Base-by-base conservation (phyloP, 2,888 invertebrate species). In the Zaprionus obscuricornis region DNA sequence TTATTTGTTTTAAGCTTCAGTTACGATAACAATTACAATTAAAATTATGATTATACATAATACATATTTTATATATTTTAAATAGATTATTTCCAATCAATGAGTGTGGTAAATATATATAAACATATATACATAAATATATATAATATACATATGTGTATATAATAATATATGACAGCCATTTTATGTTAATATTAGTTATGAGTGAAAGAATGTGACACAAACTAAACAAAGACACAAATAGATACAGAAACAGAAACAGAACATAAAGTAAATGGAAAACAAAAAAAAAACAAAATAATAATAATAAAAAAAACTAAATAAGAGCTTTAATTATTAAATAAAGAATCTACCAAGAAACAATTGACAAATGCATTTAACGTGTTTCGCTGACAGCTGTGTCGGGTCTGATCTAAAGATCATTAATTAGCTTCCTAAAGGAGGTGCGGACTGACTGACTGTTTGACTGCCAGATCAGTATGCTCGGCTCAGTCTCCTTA, bases 301-400 rank as follows among this genome's bases (percentile, higher is more conserved):
- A 36, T 45, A 45, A 34, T 8, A 16, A 65, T 43, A 49, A 37
- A 47, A 34, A 67, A 77, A 67, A 79, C 85, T 85, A 84, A 83
- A 87, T 85, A 87, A 85, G 86, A 85, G 85, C 85, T 85, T 85
- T 85, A 85, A 85, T 84, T 84, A 87, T 83, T 77, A 85, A 83
- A 84, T 76, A 76, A 74, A 79, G 63, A 79, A 83, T 82, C 66
- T 81, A 84, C 66, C 70, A 60, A 59, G 51, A 77, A 83, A 49
- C 17, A 54, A 59, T 56, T 68, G 65, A 65, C 34, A 52, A 55
- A 67, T 65, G 60, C 47, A 29, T n/a, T 29, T n/a, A 11, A 20
- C 29, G 33, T 58, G 24, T 24, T 33, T 36, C 62, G 77, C 33
- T 58, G 81, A 76, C 81, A 76, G 77, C 64, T 55, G n/a, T 27